These are phyloP conservation scores for Agelastica alni DNA, from an alignment of 2,888 invertebrate species.

Conservation along the genomic window DNA sequence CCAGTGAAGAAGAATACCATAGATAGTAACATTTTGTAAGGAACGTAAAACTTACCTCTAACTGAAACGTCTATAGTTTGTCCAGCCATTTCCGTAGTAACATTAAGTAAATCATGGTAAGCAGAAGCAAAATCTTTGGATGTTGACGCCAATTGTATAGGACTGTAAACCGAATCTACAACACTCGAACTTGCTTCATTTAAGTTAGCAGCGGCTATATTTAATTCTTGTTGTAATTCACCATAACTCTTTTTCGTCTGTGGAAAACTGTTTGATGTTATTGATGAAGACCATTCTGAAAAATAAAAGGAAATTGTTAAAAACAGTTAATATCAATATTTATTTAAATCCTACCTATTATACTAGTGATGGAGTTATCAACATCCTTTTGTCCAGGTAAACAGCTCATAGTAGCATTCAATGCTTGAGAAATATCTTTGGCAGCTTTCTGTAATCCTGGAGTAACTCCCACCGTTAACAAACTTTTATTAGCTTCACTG, in stretches of 20 bases:
- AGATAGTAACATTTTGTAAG: neutral
- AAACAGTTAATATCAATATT: neutral
- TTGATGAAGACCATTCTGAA: conserved; percentile 69
- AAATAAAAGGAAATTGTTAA: too few relatives aligned
- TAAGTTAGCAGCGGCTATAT: conserved; percentile 80
- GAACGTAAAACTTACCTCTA: conserved; percentile 51
- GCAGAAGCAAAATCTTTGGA: conserved; percentile 79
- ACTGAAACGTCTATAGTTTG: conserved; percentile 76
- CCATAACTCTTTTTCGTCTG: conserved; percentile 72
- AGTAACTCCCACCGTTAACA: conserved; percentile 68
- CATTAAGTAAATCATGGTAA: conserved; percentile 76
- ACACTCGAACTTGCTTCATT: conserved; percentile 85
- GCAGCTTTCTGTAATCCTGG: conserved; percentile 74
- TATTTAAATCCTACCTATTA: conserved; percentile 59
- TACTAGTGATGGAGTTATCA: conserved; percentile 84
- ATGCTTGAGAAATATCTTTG: conserved; percentile 66
- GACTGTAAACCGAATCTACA: conserved; percentile 74
- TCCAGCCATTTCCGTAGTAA: conserved; percentile 84
- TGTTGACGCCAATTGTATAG: conserved; percentile 71
- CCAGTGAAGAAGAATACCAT: neutral
- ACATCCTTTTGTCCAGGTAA: conserved; percentile 93
- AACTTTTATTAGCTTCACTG: conserved; percentile 73
- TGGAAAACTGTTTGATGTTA: conserved; percentile 77
- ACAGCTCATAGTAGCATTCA: conserved; percentile 77
- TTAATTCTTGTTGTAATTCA: conserved; percentile 84